Conservation (phyloP, 1,140 invertebrate species). For the Calycopis cecrops region DNA sequence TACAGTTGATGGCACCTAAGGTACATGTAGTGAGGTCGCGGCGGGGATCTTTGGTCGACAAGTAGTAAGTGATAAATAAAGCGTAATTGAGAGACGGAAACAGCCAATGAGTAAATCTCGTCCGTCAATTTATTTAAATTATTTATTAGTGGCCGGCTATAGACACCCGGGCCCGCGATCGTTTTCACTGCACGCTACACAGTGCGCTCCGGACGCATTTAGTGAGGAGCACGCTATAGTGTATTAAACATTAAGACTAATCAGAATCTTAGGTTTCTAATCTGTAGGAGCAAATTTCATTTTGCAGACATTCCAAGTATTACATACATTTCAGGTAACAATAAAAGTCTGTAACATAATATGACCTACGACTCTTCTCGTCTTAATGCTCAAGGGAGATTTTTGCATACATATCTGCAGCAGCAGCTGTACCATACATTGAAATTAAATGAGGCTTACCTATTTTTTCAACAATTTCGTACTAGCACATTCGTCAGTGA, state of each 20-base stretch:
- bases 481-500: too few relatives aligned
- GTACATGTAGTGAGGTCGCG: conserved; percentile 24
- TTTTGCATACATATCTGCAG: too few relatives aligned
- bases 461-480: too few relatives aligned
- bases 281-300: too few relatives aligned
- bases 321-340: too few relatives aligned
- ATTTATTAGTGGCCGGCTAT: conserved; percentile 72
- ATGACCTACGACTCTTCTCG: too few relatives aligned
- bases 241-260: neutral
- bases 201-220: conserved; percentile 50
- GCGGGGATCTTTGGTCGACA: conserved; percentile 43
- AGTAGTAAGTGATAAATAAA: conserved; percentile 73
- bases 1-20: conserved; percentile 8
- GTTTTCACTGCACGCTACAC: conserved; percentile 61
- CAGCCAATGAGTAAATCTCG: conserved; percentile 74
- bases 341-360: too few relatives aligned
- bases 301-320: too few relatives aligned
- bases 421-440: too few relatives aligned
- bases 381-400: too few relatives aligned
- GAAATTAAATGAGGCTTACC: too few relatives aligned
- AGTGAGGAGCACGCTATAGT: conserved; percentile 27
- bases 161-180: conserved; percentile 66
- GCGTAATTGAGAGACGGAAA: conserved; percentile 72
- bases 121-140: conserved; percentile 75
- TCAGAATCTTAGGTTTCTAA: too few relatives aligned